Percentiles rank a stretch among this genome's conserved stretches.
Evolutionary conservation across 1,140 invertebrate species (phyloP).

Genomic region (Metaphire vulgaris): DNA sequence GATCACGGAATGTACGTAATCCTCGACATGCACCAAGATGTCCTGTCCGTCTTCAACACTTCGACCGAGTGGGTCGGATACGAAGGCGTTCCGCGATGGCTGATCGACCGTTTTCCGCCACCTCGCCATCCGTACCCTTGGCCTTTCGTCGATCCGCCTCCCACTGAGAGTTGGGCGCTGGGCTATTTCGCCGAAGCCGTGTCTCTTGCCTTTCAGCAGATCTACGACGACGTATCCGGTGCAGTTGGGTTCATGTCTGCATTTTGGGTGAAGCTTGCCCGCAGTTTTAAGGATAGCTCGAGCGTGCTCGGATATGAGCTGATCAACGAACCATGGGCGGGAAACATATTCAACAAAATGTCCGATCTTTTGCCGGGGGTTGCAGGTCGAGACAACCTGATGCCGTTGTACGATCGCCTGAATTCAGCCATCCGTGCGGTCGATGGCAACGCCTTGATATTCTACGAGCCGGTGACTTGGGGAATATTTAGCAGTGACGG

Average conservation of each 20-base stretch:
- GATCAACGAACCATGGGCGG: constrained; percentile 41
- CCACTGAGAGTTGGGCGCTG: constrained; percentile 23
- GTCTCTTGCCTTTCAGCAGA: constrained; percentile 34
- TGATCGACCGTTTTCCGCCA: constrained; percentile 33
- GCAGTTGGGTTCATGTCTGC: constrained; percentile 27
- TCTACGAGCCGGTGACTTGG: constrained; percentile 41
- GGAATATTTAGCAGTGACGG: constrained; percentile 32
- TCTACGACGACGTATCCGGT: constrained; percentile 35
- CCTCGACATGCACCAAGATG: constrained; percentile 41
- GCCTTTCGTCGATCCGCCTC: constrained; percentile 31
- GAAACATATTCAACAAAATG: constrained; percentile 34
- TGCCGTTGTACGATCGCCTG: constrained; percentile 35
- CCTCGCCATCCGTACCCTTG: constrained; percentile 33
- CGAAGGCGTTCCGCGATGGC: constrained; percentile 38
- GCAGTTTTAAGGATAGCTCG: constrained; percentile 28
- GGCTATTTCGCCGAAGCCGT: constrained; percentile 35
- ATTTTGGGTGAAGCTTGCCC: constrained; percentile 35
- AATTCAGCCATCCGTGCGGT: constrained; percentile 33
- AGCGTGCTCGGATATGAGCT: constrained; percentile 38
- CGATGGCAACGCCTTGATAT: constrained; percentile 35
- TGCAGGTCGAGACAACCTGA: constrained; percentile 34
- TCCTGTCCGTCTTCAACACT: constrained; percentile 30
- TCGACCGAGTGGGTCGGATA: constrained; percentile 24
- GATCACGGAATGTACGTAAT: constrained; percentile 36
- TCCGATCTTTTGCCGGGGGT: constrained; percentile 34